phyloP scores from a whole-genome alignment of 64 coral and sea anemone species.

The Platygyra sinensis region DNA sequence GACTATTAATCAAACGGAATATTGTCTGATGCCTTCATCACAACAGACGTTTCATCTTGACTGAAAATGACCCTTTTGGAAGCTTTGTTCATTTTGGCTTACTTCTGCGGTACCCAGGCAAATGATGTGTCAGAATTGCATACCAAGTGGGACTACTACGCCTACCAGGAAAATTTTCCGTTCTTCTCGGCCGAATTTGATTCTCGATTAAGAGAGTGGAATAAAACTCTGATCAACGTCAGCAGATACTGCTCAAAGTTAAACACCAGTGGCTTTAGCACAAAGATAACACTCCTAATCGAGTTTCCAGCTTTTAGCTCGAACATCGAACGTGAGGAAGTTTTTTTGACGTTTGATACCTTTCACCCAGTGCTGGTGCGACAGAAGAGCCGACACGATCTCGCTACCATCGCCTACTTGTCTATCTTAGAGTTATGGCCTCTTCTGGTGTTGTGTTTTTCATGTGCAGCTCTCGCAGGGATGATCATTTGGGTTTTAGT shows the following conservation, averaged over 20 bases:
- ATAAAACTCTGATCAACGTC: not conserved
- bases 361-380: conserved; percentile 9
- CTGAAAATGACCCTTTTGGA: not conserved
- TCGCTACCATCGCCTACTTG: conserved; percentile 4
- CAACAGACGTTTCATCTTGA: no score
- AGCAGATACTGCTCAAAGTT: not conserved
- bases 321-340: not conserved
- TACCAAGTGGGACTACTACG: not conserved
- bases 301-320: not conserved
- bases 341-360: conserved; percentile 5
- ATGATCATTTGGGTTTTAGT: conserved; percentile 34
- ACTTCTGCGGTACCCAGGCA: not conserved
- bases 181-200: not conserved
- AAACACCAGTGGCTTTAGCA: not conserved
- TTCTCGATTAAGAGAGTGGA: not conserved
- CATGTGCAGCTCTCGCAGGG: conserved; percentile 31
- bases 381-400: not conserved
- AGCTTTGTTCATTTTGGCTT: not conserved
- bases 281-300: not conserved
- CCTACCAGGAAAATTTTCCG: not conserved
- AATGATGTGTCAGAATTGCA: not conserved
- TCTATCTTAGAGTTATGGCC: conserved; percentile 44
- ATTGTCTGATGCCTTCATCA: not conserved
- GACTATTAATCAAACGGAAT: no score
- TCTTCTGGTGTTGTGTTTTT: conserved; percentile 35